These are phyloP conservation scores for Olivierus martensii DNA, from an alignment of 1,140 invertebrate species.

Conservation along the genomic window DNA sequence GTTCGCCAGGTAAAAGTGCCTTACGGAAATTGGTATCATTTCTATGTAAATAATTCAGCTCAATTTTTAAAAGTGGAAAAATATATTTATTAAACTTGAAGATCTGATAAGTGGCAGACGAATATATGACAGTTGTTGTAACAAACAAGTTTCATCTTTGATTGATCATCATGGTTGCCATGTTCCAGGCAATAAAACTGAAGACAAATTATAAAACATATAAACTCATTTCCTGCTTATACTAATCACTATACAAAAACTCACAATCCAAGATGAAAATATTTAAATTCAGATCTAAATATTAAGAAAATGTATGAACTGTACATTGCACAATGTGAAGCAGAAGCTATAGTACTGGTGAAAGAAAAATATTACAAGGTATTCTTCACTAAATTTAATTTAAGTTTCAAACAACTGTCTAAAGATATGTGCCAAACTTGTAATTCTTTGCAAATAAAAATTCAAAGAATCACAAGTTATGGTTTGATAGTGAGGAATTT, in stretches of 20 bases:
- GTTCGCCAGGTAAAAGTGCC: too few species aligned
- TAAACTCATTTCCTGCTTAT: constrained; percentile 7
- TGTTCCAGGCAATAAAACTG: constrained; percentile 5
- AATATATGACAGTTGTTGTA: constrained; percentile 1
- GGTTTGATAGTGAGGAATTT: background rate
- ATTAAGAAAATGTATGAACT: constrained; percentile 13
- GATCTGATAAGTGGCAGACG: background rate
- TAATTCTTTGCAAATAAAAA: constrained; percentile 5
- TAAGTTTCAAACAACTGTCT: background rate
- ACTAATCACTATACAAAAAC: constrained; percentile 9
- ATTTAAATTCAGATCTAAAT: constrained; percentile 3
- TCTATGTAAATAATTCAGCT: too few species aligned
- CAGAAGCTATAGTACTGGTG: constrained; percentile 1
- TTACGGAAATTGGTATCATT: too few species aligned
- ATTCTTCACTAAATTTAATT: constrained; percentile 6
- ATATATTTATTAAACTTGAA: too few species aligned
- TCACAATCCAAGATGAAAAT: constrained; percentile 2
- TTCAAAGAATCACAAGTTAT: too few species aligned
- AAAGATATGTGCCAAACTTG: constrained; percentile 6
- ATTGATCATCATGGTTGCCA: background rate
- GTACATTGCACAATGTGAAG: constrained; percentile 1
- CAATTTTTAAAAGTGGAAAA: too few species aligned
- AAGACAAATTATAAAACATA: constrained; percentile 3
- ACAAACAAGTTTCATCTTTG: constrained; percentile 6
- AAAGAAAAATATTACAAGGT: constrained; percentile 14